A percentile compares a stretch with the other conserved stretches of the same genome.
Conservation (phyloP, 2,888 invertebrate genomes). For the Cheilosia soror region DNA sequence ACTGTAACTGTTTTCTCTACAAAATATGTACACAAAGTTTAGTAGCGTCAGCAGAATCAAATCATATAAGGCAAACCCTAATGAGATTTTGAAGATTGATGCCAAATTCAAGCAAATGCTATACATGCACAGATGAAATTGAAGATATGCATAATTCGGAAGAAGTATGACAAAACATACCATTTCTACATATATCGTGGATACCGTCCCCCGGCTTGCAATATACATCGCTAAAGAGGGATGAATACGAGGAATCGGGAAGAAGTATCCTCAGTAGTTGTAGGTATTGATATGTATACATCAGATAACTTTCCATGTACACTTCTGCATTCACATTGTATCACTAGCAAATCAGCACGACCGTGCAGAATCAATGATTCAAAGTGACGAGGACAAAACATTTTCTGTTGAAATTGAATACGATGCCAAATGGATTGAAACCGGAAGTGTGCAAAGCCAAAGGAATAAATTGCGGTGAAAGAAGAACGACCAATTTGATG, state of each 20-base stretch:
- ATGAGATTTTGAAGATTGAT: constrained; percentile 32
- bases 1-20: neutral
- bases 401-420: constrained; percentile 40
- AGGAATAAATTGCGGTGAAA: neutral
- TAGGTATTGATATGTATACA: neutral
- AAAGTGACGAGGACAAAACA: constrained; percentile 31
- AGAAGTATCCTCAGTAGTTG: neutral
- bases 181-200: neutral
- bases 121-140: neutral
- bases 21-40: neutral
- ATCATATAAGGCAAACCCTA: constrained; percentile 35
- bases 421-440: constrained; percentile 41
- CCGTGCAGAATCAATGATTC: neutral
- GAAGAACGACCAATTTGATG: neutral
- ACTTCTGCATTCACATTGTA: neutral
- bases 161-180: neutral
- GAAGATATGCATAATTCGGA: neutral
- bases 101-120: neutral
- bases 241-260: neutral
- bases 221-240: neutral
- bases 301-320: neutral
- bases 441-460: neutral
- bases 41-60: constrained; percentile 3
- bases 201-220: neutral
- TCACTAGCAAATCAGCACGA: neutral